These are phyloP conservation scores for Calliphora vomitoria DNA, from an alignment of 2,888 invertebrate species.

Conservation along the genomic window DNA sequence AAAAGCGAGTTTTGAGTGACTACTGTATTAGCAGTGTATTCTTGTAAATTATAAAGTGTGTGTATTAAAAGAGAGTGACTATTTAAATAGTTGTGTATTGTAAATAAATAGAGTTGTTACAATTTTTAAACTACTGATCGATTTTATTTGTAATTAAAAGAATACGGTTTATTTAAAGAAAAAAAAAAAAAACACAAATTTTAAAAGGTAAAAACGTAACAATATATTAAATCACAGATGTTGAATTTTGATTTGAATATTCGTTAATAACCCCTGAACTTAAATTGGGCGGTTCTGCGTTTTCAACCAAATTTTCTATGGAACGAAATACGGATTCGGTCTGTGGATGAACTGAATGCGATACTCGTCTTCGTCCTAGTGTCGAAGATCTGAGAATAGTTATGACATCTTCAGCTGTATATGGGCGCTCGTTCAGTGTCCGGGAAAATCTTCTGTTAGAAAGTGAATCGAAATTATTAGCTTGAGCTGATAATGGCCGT, in stretches of 20 bases:
- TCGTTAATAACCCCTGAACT: slow-evolving; percentile 79
- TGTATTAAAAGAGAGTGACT: too few species aligned
- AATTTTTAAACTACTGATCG: too few species aligned
- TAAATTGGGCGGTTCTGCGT: slow-evolving; percentile 78
- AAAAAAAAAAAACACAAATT: too few species aligned
- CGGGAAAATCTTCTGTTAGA: slow-evolving; percentile 65
- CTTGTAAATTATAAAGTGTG: too few species aligned
- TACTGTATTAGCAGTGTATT: too few species aligned
- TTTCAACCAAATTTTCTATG: slow-evolving; percentile 82
- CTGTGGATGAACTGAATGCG: slow-evolving; percentile 40
- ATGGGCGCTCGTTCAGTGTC: slow-evolving; percentile 74
- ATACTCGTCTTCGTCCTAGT: slow-evolving; percentile 73
- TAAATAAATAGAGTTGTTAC: too few species aligned
- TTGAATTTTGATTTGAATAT: slow-evolving; percentile 75
- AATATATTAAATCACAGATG: slow-evolving; percentile 82
- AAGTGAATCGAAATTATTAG: slow-evolving; percentile 40
- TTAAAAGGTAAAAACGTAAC: too few species aligned
- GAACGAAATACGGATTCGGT: slow-evolving; percentile 79
- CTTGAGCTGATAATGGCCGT: not conserved
- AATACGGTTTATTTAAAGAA: too few species aligned
- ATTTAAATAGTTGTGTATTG: too few species aligned
- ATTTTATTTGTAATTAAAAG: too few species aligned
- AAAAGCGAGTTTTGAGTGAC: too few species aligned
- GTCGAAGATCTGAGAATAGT: slow-evolving; percentile 82
- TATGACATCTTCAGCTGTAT: slow-evolving; percentile 83